These are phyloP conservation scores for Pyrgus malvae DNA, from an alignment of 2,888 invertebrate genomes.

Conservation along the genomic window DNA sequence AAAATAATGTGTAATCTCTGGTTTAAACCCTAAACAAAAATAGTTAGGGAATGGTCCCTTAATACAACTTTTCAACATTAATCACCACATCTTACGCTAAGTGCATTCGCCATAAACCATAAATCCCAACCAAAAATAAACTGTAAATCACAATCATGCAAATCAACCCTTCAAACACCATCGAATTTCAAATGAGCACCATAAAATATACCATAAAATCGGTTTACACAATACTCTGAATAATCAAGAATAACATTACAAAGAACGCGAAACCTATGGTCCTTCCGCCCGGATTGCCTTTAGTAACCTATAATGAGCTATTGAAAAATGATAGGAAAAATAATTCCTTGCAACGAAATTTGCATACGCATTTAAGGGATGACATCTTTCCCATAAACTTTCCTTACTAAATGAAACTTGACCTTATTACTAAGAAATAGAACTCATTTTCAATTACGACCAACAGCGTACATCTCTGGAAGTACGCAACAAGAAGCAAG, in stretches of 20 bases:
- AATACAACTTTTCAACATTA: no score
- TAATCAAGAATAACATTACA: conserved; percentile 54
- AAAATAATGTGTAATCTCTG: no score
- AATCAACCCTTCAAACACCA: conserved; percentile 66
- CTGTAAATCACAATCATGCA: conserved; percentile 79
- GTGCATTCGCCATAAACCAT: conserved; percentile 42
- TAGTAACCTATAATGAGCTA: conserved; percentile 73
- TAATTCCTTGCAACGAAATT: conserved; percentile 67
- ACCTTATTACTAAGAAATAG: conserved; percentile 28
- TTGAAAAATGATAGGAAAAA: conserved; percentile 81
- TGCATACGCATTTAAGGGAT: conserved; percentile 72
- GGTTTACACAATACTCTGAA: conserved; percentile 65
- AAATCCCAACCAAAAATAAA: conserved; percentile 57
- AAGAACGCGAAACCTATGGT: conserved; percentile 53
- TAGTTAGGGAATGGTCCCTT: no score
- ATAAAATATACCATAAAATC: conserved; percentile 80
- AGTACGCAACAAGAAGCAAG: conserved; percentile 39
- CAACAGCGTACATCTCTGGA: conserved; percentile 37
- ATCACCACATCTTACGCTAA: conserved; percentile 5
- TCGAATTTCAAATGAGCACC: conserved; percentile 72
- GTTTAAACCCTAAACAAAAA: no score
- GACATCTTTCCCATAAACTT: conserved; percentile 50
- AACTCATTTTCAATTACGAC: conserved; percentile 23
- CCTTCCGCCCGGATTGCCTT: conserved; percentile 68
- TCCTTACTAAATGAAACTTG: conserved; percentile 27